Conservation (phyloP, 2,888 invertebrate genomes). For the Therioaphis trifolii region DNA sequence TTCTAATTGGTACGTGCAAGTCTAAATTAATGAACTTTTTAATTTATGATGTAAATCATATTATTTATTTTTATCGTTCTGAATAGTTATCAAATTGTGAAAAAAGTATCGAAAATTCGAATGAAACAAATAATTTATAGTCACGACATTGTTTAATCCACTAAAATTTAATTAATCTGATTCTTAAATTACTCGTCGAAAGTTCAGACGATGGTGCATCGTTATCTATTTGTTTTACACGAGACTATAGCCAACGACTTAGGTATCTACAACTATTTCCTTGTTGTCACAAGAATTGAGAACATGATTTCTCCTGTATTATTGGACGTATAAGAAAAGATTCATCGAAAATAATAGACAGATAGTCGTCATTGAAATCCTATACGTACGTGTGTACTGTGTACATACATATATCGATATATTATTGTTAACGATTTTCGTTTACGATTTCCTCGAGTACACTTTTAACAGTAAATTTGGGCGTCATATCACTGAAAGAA, state of each 20-base stretch:
- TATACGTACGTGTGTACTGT: neutral
- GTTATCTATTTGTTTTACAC: too few relatives aligned
- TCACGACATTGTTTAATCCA: too few relatives aligned
- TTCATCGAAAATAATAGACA: conserved; percentile 12
- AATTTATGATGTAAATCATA: too few relatives aligned
- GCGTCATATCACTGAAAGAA: neutral
- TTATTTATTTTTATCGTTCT: too few relatives aligned
- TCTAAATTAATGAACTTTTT: too few relatives aligned
- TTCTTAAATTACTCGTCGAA: too few relatives aligned
- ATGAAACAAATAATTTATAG: too few relatives aligned
- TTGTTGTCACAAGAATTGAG: conserved; percentile 3
- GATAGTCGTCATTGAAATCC: conserved; percentile 3
- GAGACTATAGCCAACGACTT: neutral
- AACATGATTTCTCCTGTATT: conserved; percentile 41
- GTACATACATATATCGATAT: too few relatives aligned
- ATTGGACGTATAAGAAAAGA: conserved; percentile 3
- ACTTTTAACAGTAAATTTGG: neutral
- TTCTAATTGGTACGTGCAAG: too few relatives aligned
- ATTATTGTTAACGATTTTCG: conserved; percentile 23
- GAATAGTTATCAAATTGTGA: too few relatives aligned
- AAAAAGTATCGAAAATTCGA: too few relatives aligned
- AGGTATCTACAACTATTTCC: conserved; percentile 8
- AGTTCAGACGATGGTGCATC: neutral
- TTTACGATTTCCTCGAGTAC: conserved; percentile 30
- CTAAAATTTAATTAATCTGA: too few relatives aligned